Evolutionary conservation across 2,797 vertebrate species (phyloP).

Genomic region (Anguilla anguilla): DNA sequence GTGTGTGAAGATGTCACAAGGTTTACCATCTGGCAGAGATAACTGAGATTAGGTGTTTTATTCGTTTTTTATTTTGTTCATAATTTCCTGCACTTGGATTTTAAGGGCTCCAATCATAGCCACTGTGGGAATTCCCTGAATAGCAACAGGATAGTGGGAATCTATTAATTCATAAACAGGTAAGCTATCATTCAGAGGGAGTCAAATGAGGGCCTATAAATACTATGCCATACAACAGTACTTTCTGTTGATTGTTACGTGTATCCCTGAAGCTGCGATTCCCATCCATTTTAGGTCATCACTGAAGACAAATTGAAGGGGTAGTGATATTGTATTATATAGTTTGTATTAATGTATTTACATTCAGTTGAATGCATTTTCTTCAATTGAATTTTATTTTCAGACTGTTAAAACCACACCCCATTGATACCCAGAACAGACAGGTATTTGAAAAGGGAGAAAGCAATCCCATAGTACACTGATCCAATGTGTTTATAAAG

Average conservation of each 20-base stretch:
- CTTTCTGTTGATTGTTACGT: background rate
- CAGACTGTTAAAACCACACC: slow-evolving; percentile 2
- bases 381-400: background rate
- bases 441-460: background rate
- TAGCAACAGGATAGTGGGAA: background rate
- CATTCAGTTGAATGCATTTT: background rate
- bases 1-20: slow-evolving; percentile 1
- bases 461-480: background rate
- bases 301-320: background rate
- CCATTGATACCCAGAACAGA: background rate
- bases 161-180: background rate
- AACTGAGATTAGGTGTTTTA: background rate
- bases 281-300: background rate
- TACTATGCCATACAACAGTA: background rate
- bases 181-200: background rate
- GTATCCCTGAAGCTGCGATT: background rate
- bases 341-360: background rate
- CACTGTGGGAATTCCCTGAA: background rate
- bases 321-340: background rate
- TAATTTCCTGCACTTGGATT: background rate
- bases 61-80: background rate
- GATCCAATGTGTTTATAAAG: background rate
- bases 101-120: background rate
- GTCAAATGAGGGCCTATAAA: background rate
- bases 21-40: slow-evolving; percentile 3